Conservation (phyloP, 2,888 invertebrate species). For the Sphaerophoria taeniata region DNA sequence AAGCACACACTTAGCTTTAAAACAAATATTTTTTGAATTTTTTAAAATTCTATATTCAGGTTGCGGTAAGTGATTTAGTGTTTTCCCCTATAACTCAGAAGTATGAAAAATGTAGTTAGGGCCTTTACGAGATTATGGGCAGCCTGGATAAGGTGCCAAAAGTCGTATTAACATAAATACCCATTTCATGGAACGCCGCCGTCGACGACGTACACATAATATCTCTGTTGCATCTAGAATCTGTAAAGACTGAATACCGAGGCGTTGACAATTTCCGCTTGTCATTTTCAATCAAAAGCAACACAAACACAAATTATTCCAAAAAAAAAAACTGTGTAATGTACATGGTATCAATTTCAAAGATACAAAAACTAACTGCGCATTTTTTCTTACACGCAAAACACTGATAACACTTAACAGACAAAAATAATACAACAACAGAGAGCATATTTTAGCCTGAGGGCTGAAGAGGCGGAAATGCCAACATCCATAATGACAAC, state of each 20-base stretch:
- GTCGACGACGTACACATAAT: slow-evolving; percentile 11
- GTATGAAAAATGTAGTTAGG: too few species aligned
- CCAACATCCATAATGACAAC: slow-evolving; percentile 49
- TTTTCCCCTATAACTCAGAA: too few species aligned
- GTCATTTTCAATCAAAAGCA: slow-evolving; percentile 53
- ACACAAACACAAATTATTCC: not conserved
- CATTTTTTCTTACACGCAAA: slow-evolving; percentile 28
- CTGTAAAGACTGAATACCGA: slow-evolving; percentile 15
- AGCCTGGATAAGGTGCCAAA: slow-evolving; percentile 52
- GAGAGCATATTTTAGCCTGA: slow-evolving; percentile 4
- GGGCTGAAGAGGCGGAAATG: slow-evolving; percentile 20
- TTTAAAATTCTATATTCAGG: too few species aligned
- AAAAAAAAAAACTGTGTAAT: slow-evolving; percentile 6
- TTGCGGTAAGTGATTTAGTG: too few species aligned
- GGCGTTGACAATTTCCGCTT: slow-evolving; percentile 61
- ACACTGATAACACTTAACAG: slow-evolving; percentile 37
- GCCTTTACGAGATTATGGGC: too few species aligned
- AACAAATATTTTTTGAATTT: too few species aligned
- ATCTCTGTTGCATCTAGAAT: slow-evolving; percentile 21
- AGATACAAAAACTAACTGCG: slow-evolving; percentile 42
- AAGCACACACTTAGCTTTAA: too few species aligned
- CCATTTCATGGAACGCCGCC: slow-evolving; percentile 29
- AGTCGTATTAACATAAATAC: slow-evolving; percentile 7
- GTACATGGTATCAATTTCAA: slow-evolving; percentile 43
- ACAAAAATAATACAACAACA: not conserved